Base-by-base conservation (phyloP, 2,113 vertebrate genomes). In the Semicossyphus pulcher region DNA sequence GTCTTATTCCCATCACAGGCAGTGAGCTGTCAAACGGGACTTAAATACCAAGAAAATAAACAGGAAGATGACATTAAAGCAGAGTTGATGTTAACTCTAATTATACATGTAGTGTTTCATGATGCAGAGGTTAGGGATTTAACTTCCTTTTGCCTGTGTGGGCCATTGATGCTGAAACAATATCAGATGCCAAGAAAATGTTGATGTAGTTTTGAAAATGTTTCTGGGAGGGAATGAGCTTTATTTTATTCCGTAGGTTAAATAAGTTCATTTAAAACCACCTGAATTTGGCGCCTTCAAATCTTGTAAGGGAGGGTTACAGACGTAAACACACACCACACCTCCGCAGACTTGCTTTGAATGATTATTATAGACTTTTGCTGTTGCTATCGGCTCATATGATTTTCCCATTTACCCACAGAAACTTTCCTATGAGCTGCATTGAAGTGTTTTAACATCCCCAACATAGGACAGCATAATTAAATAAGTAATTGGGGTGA, bases 1-100 rank as follows among this genome's bases (percentile, higher is more conserved):
- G 3, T 69, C 20, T 49, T 52, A 65, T 47, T 59, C 47, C 39
- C 45, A 51, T 69, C 68, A 56, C 14, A 48, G 49, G 18, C 52
- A 70, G 29, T 26, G 60, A 64, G 63, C 31, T 6, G 1, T 20
- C 7, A 34, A 71, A 49, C 16, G 4, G 31, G 31, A 26, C 37
- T 6, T 41, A 28, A 52, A 58, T 18, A 47, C 20, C 21, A 32
- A 29, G 15, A 70, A 61, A 51, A 28, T 54, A 42, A 75, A 80
- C 23, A 41, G 31, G 47, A 34, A 74, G 54, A 49, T 29, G 18
- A 45, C 3, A 71, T 15, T 31, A 2, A 65, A 16, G 5, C 45
- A 29, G 67, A 62, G 11, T 48, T 65, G 28, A 56, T 23, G 9
- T 36, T 29, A 62, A 18, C 26, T 31, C 18, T 37, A 20, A 32